Evolutionary conservation across 2,797 vertebrate species (phyloP).

Genomic region (Lagorchestes hirsutus): DNA sequence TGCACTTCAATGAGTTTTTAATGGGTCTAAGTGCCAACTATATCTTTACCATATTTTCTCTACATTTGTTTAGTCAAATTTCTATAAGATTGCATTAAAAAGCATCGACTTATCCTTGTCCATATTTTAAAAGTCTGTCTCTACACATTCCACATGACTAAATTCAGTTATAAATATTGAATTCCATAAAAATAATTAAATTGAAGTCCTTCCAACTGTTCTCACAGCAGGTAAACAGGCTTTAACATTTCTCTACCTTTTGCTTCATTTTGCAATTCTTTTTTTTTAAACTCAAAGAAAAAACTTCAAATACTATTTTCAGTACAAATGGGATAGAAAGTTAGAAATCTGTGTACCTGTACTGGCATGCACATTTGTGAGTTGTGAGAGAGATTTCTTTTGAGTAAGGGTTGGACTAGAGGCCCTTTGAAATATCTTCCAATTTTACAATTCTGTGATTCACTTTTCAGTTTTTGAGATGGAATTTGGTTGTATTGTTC

Average conservation of each 20-base stretch:
- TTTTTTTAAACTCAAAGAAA: conserved; percentile 20
- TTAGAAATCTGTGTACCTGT: background rate
- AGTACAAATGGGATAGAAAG: background rate
- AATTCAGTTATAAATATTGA: conserved; percentile 2
- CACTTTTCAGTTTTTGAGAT: background rate
- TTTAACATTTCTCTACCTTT: background rate
- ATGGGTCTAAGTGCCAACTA: background rate
- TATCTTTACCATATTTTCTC: conserved; percentile 7
- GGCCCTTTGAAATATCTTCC: background rate
- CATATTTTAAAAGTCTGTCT: background rate
- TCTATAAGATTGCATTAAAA: background rate
- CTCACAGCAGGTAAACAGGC: background rate
- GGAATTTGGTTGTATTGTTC: background rate
- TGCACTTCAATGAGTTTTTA: conserved; percentile 14
- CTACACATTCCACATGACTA: background rate
- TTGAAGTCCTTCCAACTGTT: background rate
- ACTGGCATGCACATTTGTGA: background rate
- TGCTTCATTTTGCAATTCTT: background rate
- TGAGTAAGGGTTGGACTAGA: background rate
- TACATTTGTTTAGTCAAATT: background rate
- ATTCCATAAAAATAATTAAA: background rate
- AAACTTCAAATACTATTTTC: conserved; percentile 29
- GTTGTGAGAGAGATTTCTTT: background rate
- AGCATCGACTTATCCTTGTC: background rate
- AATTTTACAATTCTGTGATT: background rate